These are phyloP conservation scores for Zaprionus bogoriensis DNA, from an alignment of 2,888 invertebrate species.

Conservation along the genomic window DNA sequence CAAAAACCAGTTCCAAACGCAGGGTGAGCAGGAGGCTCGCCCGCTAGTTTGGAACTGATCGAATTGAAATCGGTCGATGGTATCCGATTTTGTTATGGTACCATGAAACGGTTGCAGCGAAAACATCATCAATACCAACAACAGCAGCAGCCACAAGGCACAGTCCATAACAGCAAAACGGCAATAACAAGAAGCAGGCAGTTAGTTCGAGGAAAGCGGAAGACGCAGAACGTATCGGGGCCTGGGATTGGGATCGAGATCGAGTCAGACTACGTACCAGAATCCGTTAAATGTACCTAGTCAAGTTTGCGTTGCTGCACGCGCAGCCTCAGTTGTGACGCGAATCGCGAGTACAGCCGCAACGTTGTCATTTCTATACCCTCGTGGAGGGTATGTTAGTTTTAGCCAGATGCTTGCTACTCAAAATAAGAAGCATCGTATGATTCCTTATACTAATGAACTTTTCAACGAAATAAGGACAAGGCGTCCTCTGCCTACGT, in stretches of 20 bases:
- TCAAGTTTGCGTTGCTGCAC: neutral
- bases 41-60: conserved; percentile 5
- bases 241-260: neutral
- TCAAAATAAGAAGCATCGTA: no score
- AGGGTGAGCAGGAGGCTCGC: conserved; percentile 60
- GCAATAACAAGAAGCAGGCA: neutral
- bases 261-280: neutral
- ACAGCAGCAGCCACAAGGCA: neutral
- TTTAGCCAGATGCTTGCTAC: no score
- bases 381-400: no score
- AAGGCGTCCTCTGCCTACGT: no score
- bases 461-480: no score
- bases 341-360: no score
- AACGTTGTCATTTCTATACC: neutral
- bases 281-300: neutral
- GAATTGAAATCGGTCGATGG: neutral
- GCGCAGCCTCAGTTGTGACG: neutral
- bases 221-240: neutral
- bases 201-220: neutral
- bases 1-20: conserved; percentile 22
- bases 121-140: neutral
- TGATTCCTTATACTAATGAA: no score
- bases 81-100: neutral
- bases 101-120: neutral
- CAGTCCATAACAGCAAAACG: neutral